Base-by-base conservation (phyloP, 2,797 vertebrate genomes). In the Denticeps clupeoides region DNA sequence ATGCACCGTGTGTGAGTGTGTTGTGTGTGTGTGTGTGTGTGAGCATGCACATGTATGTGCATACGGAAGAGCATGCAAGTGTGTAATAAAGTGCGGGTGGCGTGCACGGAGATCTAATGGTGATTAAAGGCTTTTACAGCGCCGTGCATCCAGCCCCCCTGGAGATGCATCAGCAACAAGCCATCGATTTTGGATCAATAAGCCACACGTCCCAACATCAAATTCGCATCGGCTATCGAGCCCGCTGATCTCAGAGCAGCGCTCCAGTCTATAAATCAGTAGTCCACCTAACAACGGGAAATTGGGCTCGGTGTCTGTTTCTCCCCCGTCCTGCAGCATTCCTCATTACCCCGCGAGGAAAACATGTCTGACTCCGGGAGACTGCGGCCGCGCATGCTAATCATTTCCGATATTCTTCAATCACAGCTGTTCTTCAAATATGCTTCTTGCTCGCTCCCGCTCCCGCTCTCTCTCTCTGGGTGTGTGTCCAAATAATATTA, bases 401-500 rank as follows among this genome's bases (percentile, higher is more conserved):
- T n/a, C n/a, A n/a, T n/a, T n/a, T 35, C 13, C 7, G 7, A 13
- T 16, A 35, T 29, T 5, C 29, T 6, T 31, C 31, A 7, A 7
- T 35, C 32, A 35, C 32, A 35, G 15, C 3, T 3, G 13, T 33
- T 1, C 4, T 31, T 15, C 32, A 13, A 32, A 7, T 24, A 7
- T 7, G n/a, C n/a, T 25, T 3, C 25, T 27, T 10, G 7, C 44
- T 32, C 21, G 7, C 15, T 19, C 25, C 19, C 7, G 21, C 43
- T 45, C 2, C n/a, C 13, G 28, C 11, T 7, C 26, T 29, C n/a
- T 16, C 42, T 10, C 13, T 18, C 25, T 19, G 19, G 19, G 35
- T 16, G 19, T 16, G 16, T 69, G 64, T 64, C 62, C 55, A 38
- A 61, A 65, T 53, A 63, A 68, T 64, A 65, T 63, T 56, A 35